These are phyloP conservation scores for Antheraea pernyi DNA, from an alignment of 1,140 invertebrate genomes.

Conservation along the genomic window DNA sequence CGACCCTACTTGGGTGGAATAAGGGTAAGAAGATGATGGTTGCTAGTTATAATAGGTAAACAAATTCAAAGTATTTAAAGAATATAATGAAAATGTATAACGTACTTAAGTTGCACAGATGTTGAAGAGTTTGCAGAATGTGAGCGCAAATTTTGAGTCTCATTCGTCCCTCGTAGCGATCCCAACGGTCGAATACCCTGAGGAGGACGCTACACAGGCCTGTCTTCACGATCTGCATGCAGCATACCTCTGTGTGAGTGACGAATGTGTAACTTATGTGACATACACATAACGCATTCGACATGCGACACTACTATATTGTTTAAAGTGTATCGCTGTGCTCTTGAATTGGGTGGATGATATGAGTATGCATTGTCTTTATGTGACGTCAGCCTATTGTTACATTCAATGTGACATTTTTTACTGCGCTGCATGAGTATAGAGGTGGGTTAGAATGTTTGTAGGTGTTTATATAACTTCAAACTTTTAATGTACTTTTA, in stretches of 20 bases:
- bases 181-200: constrained; percentile 83
- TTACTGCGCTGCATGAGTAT: not conserved
- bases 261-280: constrained; percentile 48
- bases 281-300: constrained; percentile 31
- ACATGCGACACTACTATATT: constrained; percentile 31
- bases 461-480: too few species aligned
- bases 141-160: constrained; percentile 82
- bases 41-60: too few species aligned
- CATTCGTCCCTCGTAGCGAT: constrained; percentile 82
- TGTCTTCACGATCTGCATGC: constrained; percentile 81
- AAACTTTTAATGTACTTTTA: not conserved
- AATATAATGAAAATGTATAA: constrained; percentile 26
- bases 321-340: not conserved
- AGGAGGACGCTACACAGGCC: constrained; percentile 80
- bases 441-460: not conserved
- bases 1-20: too few species aligned
- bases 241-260: constrained; percentile 80
- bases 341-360: not conserved
- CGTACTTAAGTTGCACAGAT: constrained; percentile 83
- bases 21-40: too few species aligned
- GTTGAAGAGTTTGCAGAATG: constrained; percentile 81
- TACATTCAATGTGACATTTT: not conserved
- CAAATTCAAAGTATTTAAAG: too few species aligned
- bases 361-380: not conserved
- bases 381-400: not conserved